Conservation (phyloP, 1,140 invertebrate species). For the Euura lappo region DNA sequence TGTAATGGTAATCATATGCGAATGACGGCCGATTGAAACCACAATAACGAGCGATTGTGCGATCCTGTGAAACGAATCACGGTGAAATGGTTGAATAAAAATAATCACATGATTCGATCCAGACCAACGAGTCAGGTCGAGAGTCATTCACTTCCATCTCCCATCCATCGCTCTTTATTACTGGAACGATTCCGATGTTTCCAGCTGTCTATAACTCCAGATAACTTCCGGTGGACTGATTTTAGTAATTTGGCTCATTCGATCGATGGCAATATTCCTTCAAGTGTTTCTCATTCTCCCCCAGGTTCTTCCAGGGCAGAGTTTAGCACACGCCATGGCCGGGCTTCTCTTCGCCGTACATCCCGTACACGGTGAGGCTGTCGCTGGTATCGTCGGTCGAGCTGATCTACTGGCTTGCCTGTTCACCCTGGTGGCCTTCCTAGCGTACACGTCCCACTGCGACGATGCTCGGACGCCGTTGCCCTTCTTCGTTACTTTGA, state of each 20-base stretch:
- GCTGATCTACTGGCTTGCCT: constrained; percentile 93
- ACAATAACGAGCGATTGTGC: neutral
- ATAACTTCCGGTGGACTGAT: too few relatives aligned
- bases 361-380: constrained; percentile 95
- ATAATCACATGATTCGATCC: too few relatives aligned
- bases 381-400: constrained; percentile 94
- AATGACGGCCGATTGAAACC: neutral
- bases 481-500: constrained; percentile 49
- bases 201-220: too few relatives aligned
- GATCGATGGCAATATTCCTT: too few relatives aligned
- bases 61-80: too few relatives aligned
- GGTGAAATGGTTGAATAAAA: too few relatives aligned
- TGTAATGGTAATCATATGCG: neutral
- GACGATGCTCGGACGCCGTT: constrained; percentile 50
- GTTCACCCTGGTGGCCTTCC: constrained; percentile 87
- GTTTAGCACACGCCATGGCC: constrained; percentile 74
- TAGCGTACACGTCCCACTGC: constrained; percentile 74
- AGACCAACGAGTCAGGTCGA: too few relatives aligned
- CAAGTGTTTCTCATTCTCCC: constrained; percentile 24
- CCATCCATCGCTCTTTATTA: too few relatives aligned
- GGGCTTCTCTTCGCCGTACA: constrained; percentile 93
- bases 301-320: constrained; percentile 65
- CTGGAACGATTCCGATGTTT: too few relatives aligned
- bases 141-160: too few relatives aligned
- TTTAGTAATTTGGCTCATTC: too few relatives aligned